Conservation (phyloP, 2,113 vertebrate species). For the Psephotus haematonotus region DNA sequence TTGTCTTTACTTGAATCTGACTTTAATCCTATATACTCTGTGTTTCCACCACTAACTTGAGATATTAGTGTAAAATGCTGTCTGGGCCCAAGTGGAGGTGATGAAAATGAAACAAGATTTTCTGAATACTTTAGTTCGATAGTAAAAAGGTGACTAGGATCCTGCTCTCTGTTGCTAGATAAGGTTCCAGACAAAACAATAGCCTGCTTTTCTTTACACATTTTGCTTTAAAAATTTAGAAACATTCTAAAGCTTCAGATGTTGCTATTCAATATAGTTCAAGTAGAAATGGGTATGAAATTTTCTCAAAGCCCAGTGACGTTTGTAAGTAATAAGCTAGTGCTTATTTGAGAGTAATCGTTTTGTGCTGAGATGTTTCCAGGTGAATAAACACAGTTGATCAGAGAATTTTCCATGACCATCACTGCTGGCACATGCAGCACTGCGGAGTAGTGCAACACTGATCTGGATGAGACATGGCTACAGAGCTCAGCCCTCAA, state of each 20-base stretch:
- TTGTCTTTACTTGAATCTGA: neutral
- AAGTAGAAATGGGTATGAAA: neutral
- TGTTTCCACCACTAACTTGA: neutral
- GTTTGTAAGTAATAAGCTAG: neutral
- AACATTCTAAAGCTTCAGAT: neutral
- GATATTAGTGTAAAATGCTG: neutral
- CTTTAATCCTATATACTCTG: neutral
- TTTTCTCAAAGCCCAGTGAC: neutral
- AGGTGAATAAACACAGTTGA: neutral
- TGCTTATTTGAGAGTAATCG: neutral
- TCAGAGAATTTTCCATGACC: neutral
- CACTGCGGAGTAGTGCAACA: neutral
- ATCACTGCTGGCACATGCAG: accelerated
- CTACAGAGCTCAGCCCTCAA: neutral
- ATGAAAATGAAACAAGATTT: neutral
- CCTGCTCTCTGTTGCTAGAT: neutral
- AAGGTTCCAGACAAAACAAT: neutral
- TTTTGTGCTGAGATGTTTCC: neutral
- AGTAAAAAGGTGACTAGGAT: neutral
- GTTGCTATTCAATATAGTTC: neutral
- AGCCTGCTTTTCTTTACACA: neutral
- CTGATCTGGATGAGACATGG: neutral
- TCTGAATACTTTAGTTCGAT: neutral
- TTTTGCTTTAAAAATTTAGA: neutral
- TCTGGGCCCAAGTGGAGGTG: neutral